phyloP scores from a whole-genome alignment of 2,113 vertebrate genomes.

The Entelurus aequoreus region DNA sequence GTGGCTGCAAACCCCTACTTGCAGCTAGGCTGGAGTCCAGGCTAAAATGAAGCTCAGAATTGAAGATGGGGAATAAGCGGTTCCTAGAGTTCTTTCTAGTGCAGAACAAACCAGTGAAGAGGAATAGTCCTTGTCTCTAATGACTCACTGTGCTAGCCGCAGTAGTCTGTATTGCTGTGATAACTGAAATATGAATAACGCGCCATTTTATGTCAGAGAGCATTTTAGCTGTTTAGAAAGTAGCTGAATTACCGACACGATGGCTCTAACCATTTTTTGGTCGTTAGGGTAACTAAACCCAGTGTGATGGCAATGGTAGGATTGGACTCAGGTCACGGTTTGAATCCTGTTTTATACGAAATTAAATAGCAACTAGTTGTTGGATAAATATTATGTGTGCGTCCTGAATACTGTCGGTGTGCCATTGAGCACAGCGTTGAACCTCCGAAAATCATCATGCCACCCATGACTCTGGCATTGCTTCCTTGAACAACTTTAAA shows the following conservation, averaged over 20 bases:
- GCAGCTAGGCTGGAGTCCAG: slow-evolving; percentile 44
- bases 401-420: too few relatives aligned
- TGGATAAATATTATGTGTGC: too few relatives aligned
- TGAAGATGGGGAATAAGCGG: slow-evolving; percentile 57
- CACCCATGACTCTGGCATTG: too few relatives aligned
- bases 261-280: too few relatives aligned
- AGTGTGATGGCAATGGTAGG: too few relatives aligned
- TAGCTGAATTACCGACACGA: background rate
- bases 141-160: slow-evolving; percentile 9
- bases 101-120: slow-evolving; percentile 49
- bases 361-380: too few relatives aligned
- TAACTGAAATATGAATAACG: background rate
- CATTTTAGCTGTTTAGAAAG: background rate
- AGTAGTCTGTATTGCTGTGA: slow-evolving; percentile 1
- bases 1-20: slow-evolving; percentile 33
- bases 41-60: slow-evolving; percentile 55
- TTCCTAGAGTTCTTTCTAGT: slow-evolving; percentile 49
- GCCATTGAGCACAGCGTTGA: too few relatives aligned
- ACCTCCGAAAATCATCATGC: too few relatives aligned
- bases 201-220: background rate
- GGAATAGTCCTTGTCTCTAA: slow-evolving; percentile 16
- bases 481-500: too few relatives aligned
- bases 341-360: too few relatives aligned
- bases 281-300: too few relatives aligned
- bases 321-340: too few relatives aligned